These are phyloP conservation scores for Meandrina meandrites DNA, from an alignment of 92 coral and sea anemone species.

Conservation along the genomic window DNA sequence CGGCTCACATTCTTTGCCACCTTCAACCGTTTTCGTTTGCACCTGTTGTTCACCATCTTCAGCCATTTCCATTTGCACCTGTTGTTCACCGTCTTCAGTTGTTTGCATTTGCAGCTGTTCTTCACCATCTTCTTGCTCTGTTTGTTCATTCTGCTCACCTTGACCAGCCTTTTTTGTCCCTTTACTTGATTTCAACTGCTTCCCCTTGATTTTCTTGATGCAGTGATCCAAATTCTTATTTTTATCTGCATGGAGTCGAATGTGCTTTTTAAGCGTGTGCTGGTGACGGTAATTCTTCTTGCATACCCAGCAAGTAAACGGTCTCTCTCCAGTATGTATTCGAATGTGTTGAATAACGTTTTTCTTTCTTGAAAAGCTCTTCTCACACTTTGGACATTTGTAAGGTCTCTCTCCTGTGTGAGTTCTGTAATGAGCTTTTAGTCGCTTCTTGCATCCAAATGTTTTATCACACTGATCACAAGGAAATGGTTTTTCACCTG, in stretches of 20 bases:
- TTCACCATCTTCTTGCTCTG: background rate
- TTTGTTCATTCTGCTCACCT: background rate
- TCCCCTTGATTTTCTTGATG: slow-evolving; percentile 31
- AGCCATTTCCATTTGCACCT: background rate
- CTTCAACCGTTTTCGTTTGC: background rate
- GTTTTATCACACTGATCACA: slow-evolving; percentile 34
- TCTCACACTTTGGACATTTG: slow-evolving; percentile 84
- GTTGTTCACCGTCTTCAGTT: background rate
- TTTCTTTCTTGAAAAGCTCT: slow-evolving; percentile 89
- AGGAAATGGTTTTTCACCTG: slow-evolving; percentile 43
- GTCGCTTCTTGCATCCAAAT: slow-evolving; percentile 37
- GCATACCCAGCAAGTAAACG: slow-evolving; percentile 84
- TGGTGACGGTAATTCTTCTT: slow-evolving; percentile 71
- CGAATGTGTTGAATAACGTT: slow-evolving; percentile 91
- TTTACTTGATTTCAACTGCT: slow-evolving; percentile 2
- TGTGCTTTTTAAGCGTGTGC: slow-evolving; percentile 41
- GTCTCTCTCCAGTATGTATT: slow-evolving; percentile 94
- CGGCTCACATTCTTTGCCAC: background rate
- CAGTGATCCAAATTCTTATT: slow-evolving; percentile 24
- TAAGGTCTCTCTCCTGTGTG: slow-evolving; percentile 98
- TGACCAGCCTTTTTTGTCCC: background rate
- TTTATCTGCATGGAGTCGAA: slow-evolving; percentile 36
- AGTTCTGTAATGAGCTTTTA: slow-evolving; percentile 41
- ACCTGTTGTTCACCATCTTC: background rate
- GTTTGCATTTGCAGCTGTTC: background rate